Base-by-base conservation (phyloP, 2,888 invertebrate genomes). In the Apomyelois bistriatella region DNA sequence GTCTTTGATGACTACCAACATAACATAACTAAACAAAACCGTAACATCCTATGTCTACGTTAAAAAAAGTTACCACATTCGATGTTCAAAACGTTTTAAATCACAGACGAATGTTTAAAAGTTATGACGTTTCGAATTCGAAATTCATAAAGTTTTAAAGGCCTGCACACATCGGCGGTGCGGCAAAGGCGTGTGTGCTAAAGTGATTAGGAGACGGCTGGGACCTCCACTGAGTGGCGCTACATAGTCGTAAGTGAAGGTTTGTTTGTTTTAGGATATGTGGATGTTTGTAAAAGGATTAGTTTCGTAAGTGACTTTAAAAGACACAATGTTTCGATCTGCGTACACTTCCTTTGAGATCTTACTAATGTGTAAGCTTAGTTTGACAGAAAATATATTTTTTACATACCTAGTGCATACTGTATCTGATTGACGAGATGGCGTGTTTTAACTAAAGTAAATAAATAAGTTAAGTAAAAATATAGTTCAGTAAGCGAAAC, bases 191-290 rank as follows among this genome's bases (percentile, higher is more conserved):
- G 61, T 80, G 82, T 90, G 76, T 89, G 79, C 72, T 62, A 65
- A 70, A 80, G 65, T 82, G 76, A 85, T 89, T 90, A 90, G 88
- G 72, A 69, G 58, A 55, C 58, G 58, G 60, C 53, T 65, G 70
- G 68, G 85, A 86, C 86, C 88, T 79, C 87, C 87, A 63, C 75
- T 61, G 81, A 58, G 86, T 82, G 89, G 87, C 87, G 87, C 87
- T 87, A 72, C 63, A 62, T 61, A 58, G 61, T 60, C 56, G 53
- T 52, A 65, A 66, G 69, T 65, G 61, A 61, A 59, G 59, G 61
- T 65, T 60, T 69, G 57, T 62, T 72, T 69, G 58, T 62, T 75
- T 66, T 61, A 55, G 56, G 49, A 50, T 50, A 50, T 40, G 41
- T 50, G 49, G 49, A 54, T 57, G 38, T 57, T 56, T 49, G 55